phyloP scores from a whole-genome alignment of 2,888 invertebrate genomes.

The Bellardia pandia region DNA sequence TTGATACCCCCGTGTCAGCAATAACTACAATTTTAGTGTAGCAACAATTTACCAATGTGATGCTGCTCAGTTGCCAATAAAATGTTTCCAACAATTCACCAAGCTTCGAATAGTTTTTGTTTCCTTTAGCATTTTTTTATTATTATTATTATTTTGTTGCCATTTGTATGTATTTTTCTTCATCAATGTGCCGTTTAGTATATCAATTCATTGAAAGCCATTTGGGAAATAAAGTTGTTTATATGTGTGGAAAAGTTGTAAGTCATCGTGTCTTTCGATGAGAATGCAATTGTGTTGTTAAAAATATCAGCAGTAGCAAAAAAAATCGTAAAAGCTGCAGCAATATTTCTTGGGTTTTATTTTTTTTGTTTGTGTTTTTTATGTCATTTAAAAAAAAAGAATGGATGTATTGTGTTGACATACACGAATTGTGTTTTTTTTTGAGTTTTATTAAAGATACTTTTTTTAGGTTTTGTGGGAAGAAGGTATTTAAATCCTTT shows the following conservation, averaged over 20 bases:
- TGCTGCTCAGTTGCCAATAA: constrained; percentile 57
- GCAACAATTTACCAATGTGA: constrained; percentile 78
- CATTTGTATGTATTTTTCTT: constrained; percentile 36
- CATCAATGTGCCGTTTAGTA: constrained; percentile 59
- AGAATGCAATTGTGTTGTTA: constrained; percentile 51
- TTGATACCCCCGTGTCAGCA: constrained; percentile 74
- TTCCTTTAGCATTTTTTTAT: not conserved
- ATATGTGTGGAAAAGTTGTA: constrained; percentile 56
- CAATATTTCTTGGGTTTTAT: constrained; percentile 36
- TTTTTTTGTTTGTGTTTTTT: not conserved
- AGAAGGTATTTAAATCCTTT: no score
- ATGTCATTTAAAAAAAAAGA: constrained; percentile 11
- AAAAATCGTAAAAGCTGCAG: constrained; percentile 12
- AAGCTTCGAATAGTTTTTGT: not conserved
- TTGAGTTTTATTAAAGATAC: not conserved
- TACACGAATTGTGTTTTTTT: not conserved
- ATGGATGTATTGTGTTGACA: constrained; percentile 39
- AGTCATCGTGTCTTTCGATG: constrained; percentile 54
- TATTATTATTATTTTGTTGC: constrained; percentile 11
- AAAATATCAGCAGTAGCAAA: constrained; percentile 1
- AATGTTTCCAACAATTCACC: constrained; percentile 51
- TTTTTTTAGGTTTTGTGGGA: no score
- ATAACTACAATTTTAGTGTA: constrained; percentile 79
- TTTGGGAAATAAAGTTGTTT: constrained; percentile 66
- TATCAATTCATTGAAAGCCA: constrained; percentile 65